Conservation (phyloP, 2,888 invertebrate species). For the Onchidella celtica region DNA sequence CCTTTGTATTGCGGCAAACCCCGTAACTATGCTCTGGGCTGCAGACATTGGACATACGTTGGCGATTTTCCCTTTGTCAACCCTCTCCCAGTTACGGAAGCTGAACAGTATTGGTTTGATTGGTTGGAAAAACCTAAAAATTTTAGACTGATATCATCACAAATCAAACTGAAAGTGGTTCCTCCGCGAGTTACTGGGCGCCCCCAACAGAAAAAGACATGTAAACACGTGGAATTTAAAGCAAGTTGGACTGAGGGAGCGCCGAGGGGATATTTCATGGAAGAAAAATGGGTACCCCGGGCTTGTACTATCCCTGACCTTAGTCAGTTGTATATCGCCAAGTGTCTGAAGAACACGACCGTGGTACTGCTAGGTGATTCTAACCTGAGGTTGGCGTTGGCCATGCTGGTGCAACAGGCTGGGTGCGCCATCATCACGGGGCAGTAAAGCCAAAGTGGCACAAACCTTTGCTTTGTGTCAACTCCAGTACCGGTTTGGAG, state of each 20-base stretch:
- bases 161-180: neutral
- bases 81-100: constrained; percentile 14
- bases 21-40: neutral
- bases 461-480: neutral
- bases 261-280: constrained; percentile 18
- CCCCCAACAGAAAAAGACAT: neutral
- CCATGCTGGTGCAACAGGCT: neutral
- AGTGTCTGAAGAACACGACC: constrained; percentile 21
- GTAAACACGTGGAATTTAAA: neutral
- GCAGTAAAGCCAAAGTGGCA: constrained; percentile 19
- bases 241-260: neutral
- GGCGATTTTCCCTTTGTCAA: constrained; percentile 3
- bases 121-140: neutral
- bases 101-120: neutral
- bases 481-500: neutral
- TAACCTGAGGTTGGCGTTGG: constrained; percentile 1
- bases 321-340: neutral
- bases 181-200: neutral
- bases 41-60: constrained; percentile 14
- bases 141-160: neutral
- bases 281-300: neutral
- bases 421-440: neutral
- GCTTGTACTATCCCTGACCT: neutral
- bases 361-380: constrained; percentile 25
- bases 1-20: constrained; percentile 32